Conservation (phyloP, 2,113 vertebrate genomes). For the Strigops habroptila region DNA sequence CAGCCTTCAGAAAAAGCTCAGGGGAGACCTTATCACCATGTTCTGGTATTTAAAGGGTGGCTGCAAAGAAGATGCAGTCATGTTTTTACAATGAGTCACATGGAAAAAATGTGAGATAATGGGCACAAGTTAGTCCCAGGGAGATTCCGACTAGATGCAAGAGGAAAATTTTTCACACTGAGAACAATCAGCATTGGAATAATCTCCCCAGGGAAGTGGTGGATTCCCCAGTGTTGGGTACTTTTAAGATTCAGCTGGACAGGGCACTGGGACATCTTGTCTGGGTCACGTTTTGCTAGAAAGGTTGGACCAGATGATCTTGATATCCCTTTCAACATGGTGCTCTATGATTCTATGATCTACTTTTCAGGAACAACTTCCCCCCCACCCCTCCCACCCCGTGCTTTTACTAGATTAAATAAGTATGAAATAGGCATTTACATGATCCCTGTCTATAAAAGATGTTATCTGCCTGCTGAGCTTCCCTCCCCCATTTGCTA, state of each 20-base stretch:
- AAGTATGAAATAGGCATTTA: conserved; percentile 3
- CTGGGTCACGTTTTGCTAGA: neutral
- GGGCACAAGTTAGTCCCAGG: neutral
- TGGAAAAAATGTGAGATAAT: neutral
- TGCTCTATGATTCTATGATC: neutral
- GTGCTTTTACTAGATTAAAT: neutral
- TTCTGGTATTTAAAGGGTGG: neutral
- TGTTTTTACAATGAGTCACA: neutral
- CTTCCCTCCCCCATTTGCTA: neutral
- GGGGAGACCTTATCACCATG: neutral
- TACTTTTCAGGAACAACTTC: neutral
- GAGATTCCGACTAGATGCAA: neutral
- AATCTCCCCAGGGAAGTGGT: neutral
- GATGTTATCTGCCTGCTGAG: neutral
- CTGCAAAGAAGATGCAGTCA: neutral
- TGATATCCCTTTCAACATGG: neutral
- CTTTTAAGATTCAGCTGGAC: neutral
- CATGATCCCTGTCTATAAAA: neutral
- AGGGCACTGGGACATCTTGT: neutral
- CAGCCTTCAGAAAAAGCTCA: neutral
- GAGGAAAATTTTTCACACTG: neutral
- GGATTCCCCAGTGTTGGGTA: neutral
- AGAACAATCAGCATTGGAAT: neutral
- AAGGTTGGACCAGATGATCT: neutral
- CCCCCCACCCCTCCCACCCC: no score